A percentile compares a stretch with the other conserved stretches of the same genome.
Conservation (phyloP, 2,113 vertebrate genomes). For the Rallus limicola region DNA sequence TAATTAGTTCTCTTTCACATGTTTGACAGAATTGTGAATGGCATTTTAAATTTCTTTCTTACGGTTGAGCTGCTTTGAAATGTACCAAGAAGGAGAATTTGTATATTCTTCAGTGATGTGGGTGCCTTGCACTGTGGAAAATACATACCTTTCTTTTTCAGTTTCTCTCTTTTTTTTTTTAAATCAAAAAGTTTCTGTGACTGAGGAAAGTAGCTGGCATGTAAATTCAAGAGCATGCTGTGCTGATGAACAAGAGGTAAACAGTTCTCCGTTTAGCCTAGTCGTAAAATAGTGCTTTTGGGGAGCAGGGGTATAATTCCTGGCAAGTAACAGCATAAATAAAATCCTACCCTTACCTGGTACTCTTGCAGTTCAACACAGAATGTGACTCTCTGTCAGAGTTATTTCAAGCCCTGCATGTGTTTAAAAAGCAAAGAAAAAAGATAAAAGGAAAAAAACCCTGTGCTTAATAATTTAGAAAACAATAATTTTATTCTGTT, state of each 20-base stretch:
- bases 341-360: background rate
- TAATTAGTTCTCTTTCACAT: slow-evolving; percentile 38
- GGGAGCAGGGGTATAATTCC: background rate
- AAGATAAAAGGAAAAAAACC: slow-evolving; percentile 16
- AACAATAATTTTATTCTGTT: slow-evolving; percentile 79
- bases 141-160: background rate
- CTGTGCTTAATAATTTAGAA: slow-evolving; percentile 69
- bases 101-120: background rate
- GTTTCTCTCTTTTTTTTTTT: background rate
- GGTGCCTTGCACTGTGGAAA: background rate
- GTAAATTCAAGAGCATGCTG: background rate
- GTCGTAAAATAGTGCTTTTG: background rate
- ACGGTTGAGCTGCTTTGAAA: slow-evolving; percentile 6
- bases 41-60: slow-evolving; percentile 18
- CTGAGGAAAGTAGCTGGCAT: background rate
- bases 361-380: background rate
- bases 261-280: background rate
- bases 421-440: slow-evolving; percentile 27
- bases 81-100: background rate
- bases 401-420: slow-evolving; percentile 53
- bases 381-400: background rate
- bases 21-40: slow-evolving; percentile 43
- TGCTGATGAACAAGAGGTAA: background rate
- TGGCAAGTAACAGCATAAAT: background rate
- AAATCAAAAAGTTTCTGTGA: background rate